These are phyloP conservation scores for Carterocephalus palaemon DNA, from an alignment of 2,888 invertebrate genomes.

Conservation along the genomic window DNA sequence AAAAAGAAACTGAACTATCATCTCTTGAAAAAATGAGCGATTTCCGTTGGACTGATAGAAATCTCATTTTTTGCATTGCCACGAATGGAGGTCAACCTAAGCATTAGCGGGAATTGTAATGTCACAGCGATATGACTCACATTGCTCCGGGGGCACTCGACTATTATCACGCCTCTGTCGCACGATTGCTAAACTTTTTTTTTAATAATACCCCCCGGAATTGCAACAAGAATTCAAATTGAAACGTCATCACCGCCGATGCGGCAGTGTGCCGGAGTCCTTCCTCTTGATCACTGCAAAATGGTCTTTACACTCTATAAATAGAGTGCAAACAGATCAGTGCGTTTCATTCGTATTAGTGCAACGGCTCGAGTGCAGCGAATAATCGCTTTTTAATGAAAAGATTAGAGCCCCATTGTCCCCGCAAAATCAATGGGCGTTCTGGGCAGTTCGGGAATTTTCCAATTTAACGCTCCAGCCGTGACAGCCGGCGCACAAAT, in stretches of 20 bases:
- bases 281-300: conserved; percentile 29
- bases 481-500: conserved; percentile 38
- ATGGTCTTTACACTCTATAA: conserved; percentile 35
- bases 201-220: conserved; percentile 33
- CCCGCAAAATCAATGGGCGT: conserved; percentile 54
- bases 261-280: conserved; percentile 59
- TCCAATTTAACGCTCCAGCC: conserved; percentile 59
- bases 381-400: conserved; percentile 79
- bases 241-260: conserved; percentile 69
- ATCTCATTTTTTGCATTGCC: no score
- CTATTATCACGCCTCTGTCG: background rate
- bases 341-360: conserved; percentile 68
- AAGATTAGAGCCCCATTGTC: conserved; percentile 67
- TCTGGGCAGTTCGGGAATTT: conserved; percentile 68
- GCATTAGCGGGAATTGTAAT: background rate
- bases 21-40: no score
- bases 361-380: conserved; percentile 70
- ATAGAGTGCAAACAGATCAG: conserved; percentile 9
- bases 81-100: no score
- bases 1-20: no score
- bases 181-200: conserved; percentile 20
- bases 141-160: background rate
- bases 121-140: background rate
- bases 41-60: no score
- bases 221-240: conserved; percentile 64